Percentiles rank a stretch among this genome's conserved stretches.
These are phyloP conservation scores for Mythimna vitellina DNA, from an alignment of 2,888 invertebrate species.

Conservation along the genomic window DNA sequence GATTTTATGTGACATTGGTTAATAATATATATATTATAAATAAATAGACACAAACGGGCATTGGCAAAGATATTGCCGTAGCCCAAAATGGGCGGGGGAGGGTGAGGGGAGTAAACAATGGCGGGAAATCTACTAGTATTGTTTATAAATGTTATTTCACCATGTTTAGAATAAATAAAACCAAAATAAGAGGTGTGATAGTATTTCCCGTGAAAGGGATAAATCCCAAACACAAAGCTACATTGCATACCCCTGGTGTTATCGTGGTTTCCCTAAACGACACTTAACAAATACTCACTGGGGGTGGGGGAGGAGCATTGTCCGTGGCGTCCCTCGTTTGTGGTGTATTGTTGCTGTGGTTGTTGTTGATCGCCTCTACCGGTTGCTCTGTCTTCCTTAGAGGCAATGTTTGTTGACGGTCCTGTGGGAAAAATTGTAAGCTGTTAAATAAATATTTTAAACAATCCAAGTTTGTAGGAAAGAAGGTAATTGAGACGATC, in stretches of 20 bases:
- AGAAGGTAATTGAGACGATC: background rate
- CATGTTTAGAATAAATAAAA: too few relatives aligned
- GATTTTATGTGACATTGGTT: background rate
- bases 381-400: conserved; percentile 74
- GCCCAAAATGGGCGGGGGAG: too few relatives aligned
- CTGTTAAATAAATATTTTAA: background rate
- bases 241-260: background rate
- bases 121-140: too few relatives aligned
- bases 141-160: too few relatives aligned
- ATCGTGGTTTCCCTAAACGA: background rate
- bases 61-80: too few relatives aligned
- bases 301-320: conserved; percentile 91
- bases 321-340: conserved; percentile 74
- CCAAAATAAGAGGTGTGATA: too few relatives aligned
- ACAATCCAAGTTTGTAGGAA: background rate
- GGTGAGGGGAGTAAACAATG: too few relatives aligned
- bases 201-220: too few relatives aligned
- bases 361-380: conserved; percentile 65
- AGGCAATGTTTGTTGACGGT: conserved; percentile 82
- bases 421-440: conserved; percentile 72
- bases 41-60: too few relatives aligned
- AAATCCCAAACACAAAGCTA: background rate
- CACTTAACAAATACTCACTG: conserved; percentile 81
- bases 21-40: too few relatives aligned
- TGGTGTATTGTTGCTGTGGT: conserved; percentile 68